These are phyloP conservation scores for Cryptomyrus ogoouensis DNA, from an alignment of 2,113 vertebrate genomes.

Conservation along the genomic window DNA sequence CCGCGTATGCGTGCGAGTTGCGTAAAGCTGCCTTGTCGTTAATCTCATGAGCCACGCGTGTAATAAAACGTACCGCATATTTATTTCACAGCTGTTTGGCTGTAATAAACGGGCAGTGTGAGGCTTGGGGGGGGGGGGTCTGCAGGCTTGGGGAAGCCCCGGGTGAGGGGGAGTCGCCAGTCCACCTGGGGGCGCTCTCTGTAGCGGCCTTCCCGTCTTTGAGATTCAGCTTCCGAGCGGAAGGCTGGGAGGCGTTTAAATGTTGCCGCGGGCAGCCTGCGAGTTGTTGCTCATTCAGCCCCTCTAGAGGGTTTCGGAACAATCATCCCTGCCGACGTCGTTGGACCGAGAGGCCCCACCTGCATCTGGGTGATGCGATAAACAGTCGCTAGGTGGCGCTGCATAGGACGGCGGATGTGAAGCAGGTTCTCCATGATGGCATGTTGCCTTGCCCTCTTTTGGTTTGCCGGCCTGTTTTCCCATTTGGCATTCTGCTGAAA, in stretches of 20 bases:
- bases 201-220: background rate
- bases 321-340: background rate
- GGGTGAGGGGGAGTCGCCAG: constrained; percentile 17
- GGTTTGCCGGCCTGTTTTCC: background rate
- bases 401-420: background rate
- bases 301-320: background rate
- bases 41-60: background rate
- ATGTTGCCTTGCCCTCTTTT: background rate
- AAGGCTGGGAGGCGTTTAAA: background rate
- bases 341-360: background rate
- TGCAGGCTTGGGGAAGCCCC: background rate
- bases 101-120: background rate
- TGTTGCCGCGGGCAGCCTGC: background rate
- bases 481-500: background rate
- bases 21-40: background rate
- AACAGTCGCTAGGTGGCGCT: background rate
- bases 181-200: background rate
- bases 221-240: background rate
- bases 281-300: background rate
- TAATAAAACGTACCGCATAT: background rate
- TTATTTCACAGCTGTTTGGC: background rate
- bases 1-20: background rate
- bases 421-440: background rate
- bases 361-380: background rate
- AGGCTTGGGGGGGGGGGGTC: background rate